Conservation (phyloP, 2,888 invertebrate species). For the Epinotia bilunana region DNA sequence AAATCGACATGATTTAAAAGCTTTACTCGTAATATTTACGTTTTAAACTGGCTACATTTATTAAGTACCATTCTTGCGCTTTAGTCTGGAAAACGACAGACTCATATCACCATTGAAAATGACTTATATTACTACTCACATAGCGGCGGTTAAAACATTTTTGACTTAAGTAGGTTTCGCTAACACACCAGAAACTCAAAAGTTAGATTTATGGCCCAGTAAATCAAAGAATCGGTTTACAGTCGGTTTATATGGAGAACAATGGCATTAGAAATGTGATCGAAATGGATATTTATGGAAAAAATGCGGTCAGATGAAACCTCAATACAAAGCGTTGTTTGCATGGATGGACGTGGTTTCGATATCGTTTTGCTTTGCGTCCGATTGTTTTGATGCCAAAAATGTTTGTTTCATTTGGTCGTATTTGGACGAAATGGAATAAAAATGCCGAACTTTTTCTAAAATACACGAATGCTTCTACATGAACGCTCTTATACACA, state of each 20-base stretch:
- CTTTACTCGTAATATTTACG: background rate
- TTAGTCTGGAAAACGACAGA: background rate
- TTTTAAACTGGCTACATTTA: too few species aligned
- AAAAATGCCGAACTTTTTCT: too few species aligned
- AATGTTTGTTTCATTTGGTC: background rate
- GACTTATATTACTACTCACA: background rate
- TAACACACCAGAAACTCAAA: conserved; percentile 48
- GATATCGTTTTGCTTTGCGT: background rate
- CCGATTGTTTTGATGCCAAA: background rate
- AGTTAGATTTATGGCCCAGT: conserved; percentile 54
- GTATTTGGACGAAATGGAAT: background rate
- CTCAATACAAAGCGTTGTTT: conserved; percentile 10
- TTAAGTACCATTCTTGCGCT: too few species aligned
- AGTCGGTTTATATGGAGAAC: conserved; percentile 44
- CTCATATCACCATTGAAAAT: background rate
- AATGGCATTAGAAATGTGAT: conserved; percentile 37
- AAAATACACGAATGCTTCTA: too few species aligned
- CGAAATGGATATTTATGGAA: conserved; percentile 29
- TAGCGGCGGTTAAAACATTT: background rate
- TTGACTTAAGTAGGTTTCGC: background rate
- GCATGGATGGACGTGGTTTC: conserved; percentile 18
- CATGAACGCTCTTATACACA: too few species aligned
- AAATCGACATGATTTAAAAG: background rate
- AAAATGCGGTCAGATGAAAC: conserved; percentile 12
- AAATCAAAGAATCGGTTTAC: conserved; percentile 43